phyloP scores from a whole-genome alignment of 2,113 vertebrate species.

The Hiodon tergisus region DNA sequence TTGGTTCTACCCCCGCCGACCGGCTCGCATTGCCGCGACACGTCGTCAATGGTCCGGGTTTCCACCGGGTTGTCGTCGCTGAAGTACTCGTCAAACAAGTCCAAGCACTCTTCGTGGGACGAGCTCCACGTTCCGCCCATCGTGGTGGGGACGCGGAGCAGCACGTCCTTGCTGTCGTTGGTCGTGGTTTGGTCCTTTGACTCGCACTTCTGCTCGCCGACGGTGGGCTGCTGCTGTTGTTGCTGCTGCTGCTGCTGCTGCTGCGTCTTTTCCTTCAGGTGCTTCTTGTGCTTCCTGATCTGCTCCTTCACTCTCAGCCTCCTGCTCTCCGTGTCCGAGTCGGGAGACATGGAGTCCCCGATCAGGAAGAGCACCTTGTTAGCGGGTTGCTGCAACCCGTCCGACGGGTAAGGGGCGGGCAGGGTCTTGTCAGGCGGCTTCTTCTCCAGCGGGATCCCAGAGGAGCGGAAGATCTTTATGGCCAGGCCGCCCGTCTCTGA shows the following conservation, averaged over 20 bases:
- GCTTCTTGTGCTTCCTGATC: slow-evolving; percentile 70
- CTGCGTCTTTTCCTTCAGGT: slow-evolving; percentile 56
- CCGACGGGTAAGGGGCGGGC: slow-evolving; percentile 44
- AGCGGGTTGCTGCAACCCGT: slow-evolving; percentile 55
- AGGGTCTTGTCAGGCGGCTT: slow-evolving; percentile 83
- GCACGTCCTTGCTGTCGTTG: slow-evolving; percentile 51
- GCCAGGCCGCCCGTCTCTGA: slow-evolving; percentile 43
- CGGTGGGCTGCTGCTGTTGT: slow-evolving; percentile 18
- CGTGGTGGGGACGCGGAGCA: slow-evolving; percentile 60
- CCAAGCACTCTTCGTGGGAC: slow-evolving; percentile 60
- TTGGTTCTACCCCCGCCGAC: slow-evolving; percentile 23
- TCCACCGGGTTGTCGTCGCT: slow-evolving; percentile 72
- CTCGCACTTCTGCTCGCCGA: slow-evolving; percentile 54
- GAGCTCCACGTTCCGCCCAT: slow-evolving; percentile 66
- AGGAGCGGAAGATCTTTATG: slow-evolving; percentile 42
- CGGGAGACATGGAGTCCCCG: slow-evolving; percentile 94
- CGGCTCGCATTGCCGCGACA: slow-evolving; percentile 46
- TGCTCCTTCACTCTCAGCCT: slow-evolving; percentile 74
- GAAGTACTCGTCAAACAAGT: slow-evolving; percentile 84
- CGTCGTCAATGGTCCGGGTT: slow-evolving; percentile 77
- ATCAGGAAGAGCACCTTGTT: slow-evolving; percentile 94
- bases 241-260: slow-evolving; percentile 35
- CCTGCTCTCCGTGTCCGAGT: slow-evolving; percentile 87
- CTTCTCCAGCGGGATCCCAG: slow-evolving; percentile 69
- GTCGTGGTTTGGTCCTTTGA: slow-evolving; percentile 77